Evolutionary conservation across 2,113 vertebrate species (phyloP).

Genomic region (Cisticola juncidis): DNA sequence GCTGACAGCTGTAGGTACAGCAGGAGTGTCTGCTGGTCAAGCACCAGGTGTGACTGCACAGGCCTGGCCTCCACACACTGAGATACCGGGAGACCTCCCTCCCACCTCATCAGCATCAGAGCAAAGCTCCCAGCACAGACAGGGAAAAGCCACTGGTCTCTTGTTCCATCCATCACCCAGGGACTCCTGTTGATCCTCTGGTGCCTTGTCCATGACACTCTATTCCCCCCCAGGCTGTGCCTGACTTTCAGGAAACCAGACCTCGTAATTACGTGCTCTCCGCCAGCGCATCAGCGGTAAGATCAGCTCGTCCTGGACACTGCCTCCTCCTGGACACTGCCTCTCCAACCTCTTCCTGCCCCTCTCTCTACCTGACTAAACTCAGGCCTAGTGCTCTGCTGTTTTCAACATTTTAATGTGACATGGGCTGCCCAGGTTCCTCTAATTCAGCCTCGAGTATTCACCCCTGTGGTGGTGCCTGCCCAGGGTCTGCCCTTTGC

Average conservation of each 20-base stretch:
- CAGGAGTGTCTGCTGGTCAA: neutral
- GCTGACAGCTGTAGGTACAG: neutral
- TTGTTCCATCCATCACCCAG: neutral
- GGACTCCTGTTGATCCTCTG: neutral
- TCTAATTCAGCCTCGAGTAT: neutral
- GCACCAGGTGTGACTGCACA: neutral
- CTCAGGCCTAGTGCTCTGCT: neutral
- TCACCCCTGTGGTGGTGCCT: neutral
- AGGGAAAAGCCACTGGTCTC: neutral
- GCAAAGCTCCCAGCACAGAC: neutral
- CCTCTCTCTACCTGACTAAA: neutral
- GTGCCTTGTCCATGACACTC: slow-evolving; percentile 71
- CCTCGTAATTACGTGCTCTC: slow-evolving; percentile 98
- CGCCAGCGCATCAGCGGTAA: slow-evolving; percentile 98
- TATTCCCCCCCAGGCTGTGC: slow-evolving; percentile 89
- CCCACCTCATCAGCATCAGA: neutral
- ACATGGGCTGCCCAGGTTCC: slow-evolving; percentile 31
- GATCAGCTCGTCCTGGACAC: slow-evolving; percentile 9
- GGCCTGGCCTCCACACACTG: neutral
- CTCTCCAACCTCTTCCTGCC: neutral
- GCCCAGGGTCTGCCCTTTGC: neutral
- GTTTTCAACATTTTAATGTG: slow-evolving; percentile 70
- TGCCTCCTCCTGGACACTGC: neutral
- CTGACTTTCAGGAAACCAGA: slow-evolving; percentile 98
- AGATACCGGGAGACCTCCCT: neutral